phyloP scores from a whole-genome alignment of 1,140 invertebrate species.

The Popillia japonica region DNA sequence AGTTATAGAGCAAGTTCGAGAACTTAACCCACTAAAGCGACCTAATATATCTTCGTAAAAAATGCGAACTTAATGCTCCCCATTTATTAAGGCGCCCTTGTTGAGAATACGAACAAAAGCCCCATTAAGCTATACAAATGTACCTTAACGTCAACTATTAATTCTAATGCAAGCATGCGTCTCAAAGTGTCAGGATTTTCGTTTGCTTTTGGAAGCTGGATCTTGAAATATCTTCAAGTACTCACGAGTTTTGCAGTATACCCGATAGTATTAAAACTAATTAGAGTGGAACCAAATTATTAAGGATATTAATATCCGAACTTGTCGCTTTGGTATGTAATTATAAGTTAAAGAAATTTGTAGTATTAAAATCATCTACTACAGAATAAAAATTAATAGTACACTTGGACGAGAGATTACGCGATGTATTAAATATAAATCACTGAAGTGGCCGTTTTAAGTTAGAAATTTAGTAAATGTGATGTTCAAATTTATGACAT shows the following conservation, averaged over 20 bases:
- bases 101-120: not conserved
- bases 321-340: no score
- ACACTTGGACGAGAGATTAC: not conserved
- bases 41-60: not conserved
- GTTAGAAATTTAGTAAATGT: not conserved
- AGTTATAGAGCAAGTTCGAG: not conserved
- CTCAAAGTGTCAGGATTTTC: not conserved
- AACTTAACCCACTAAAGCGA: not conserved
- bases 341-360: no score
- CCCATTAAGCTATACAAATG: not conserved
- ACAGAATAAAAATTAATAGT: not conserved
- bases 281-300: no score
- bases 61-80: not conserved
- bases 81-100: not conserved
- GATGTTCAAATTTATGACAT: not conserved
- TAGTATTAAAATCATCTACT: no score
- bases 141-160: conserved; percentile 8
- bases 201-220: not conserved
- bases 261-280: no score
- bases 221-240: no score
- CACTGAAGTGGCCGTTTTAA: not conserved
- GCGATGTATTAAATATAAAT: not conserved
- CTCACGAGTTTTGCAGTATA: no score
- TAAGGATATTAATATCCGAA: no score
- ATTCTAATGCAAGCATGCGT: not conserved